These are phyloP conservation scores for Diprion similis DNA, from an alignment of 1,140 invertebrate genomes.

Conservation along the genomic window DNA sequence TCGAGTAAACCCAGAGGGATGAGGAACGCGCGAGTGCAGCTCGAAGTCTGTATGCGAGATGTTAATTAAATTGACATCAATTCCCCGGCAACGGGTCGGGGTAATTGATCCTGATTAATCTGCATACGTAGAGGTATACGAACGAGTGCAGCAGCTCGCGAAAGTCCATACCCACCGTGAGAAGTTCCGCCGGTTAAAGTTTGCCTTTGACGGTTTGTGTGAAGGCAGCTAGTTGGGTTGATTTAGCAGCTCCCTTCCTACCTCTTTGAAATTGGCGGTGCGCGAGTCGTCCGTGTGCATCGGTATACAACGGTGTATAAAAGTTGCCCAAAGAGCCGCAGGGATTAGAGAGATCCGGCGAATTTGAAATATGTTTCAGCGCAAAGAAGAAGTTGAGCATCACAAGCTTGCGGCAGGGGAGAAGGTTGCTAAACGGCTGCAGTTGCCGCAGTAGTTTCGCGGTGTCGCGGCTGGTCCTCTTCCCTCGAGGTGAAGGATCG, in stretches of 20 bases:
- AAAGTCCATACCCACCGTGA: too few species aligned
- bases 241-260: neutral
- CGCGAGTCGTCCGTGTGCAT: neutral
- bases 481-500: too few species aligned
- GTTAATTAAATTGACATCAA: constrained; percentile 6
- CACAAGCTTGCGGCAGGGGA: too few species aligned
- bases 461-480: too few species aligned
- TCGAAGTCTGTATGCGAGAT: neutral
- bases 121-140: neutral
- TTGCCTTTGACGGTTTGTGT: neutral
- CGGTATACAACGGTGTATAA: neutral
- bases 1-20: too few species aligned
- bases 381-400: too few species aligned
- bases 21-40: neutral
- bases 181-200: neutral
- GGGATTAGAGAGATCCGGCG: too few species aligned
- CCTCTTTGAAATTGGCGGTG: neutral
- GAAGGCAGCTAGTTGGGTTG: neutral
- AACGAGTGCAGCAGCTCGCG: neutral
- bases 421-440: too few species aligned
- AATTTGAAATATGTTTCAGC: too few species aligned
- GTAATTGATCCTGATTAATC: neutral
- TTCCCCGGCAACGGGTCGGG: neutral
- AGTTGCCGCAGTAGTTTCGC: too few species aligned
- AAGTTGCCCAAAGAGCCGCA: too few species aligned